A percentile compares a stretch with the other conserved stretches of the same genome.
Evolutionary conservation across 2,113 vertebrate species (phyloP).

Genomic region (Haemorhous mexicanus): DNA sequence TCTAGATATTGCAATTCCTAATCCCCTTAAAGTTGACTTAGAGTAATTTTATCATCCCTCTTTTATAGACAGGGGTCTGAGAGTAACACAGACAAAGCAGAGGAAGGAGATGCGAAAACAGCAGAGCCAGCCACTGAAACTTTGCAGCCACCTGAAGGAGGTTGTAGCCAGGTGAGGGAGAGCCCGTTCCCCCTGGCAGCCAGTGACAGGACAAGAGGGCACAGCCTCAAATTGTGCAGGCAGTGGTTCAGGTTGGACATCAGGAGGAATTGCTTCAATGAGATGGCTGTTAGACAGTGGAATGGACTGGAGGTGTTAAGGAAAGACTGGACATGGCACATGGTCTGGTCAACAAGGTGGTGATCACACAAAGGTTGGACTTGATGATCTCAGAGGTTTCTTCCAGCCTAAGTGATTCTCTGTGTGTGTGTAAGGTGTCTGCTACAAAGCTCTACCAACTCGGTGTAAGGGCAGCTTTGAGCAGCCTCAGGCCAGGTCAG

Average conservation of each 20-base stretch:
- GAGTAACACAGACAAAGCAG: neutral
- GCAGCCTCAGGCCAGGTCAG: neutral
- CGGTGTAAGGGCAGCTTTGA: neutral
- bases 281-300: rapidly evolving
- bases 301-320: too few relatives aligned
- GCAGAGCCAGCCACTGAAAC: neutral
- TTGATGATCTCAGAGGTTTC: rapidly evolving
- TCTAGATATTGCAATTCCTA: neutral
- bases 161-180: neutral
- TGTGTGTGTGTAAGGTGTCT: neutral
- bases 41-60: neutral
- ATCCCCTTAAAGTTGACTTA: neutral
- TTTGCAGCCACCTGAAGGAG: neutral
- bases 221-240: too few relatives aligned
- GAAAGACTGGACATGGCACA: neutral
- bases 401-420: neutral
- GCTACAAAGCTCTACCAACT: neutral
- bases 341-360: neutral
- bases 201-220: neutral
- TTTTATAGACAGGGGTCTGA: neutral
- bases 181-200: neutral
- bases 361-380: neutral
- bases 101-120: neutral
- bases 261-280: neutral
- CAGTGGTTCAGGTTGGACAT: too few relatives aligned